A percentile compares a stretch with the other conserved stretches of the same genome.
phyloP scores from a whole-genome alignment of 1,140 invertebrate species.

The Laupala kohalensis region DNA sequence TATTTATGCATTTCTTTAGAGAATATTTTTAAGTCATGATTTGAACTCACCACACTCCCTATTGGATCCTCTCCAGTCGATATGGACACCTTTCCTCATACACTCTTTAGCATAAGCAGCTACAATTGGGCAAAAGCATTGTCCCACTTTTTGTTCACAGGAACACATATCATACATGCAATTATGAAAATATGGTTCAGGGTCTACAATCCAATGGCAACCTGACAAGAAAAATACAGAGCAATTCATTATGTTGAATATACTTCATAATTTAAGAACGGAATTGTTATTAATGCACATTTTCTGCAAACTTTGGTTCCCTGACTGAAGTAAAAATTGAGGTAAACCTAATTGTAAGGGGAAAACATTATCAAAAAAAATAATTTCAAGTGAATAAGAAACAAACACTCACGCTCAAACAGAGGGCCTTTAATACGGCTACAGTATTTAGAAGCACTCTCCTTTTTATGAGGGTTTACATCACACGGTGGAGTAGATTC shows the following conservation, averaged over 20 bases:
- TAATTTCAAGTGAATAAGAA: too few species aligned
- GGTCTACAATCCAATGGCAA: conserved; percentile 69
- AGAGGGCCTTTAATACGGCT: conserved; percentile 50
- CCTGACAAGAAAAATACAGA: conserved; percentile 27
- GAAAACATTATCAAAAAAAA: too few species aligned
- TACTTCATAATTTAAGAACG: too few species aligned
- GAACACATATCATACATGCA: conserved; percentile 80
- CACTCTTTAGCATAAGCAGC: conserved; percentile 70
- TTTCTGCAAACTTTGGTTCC: too few species aligned
- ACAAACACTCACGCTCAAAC: conserved; percentile 47
- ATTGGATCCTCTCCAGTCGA: conserved; percentile 64
- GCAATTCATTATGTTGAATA: not conserved
- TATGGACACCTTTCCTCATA: conserved; percentile 47
- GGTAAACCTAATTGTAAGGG: too few species aligned
- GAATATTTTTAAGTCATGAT: too few species aligned
- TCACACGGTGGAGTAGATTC: conserved; percentile 50
- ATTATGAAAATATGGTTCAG: conserved; percentile 59
- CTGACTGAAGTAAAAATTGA: too few species aligned
- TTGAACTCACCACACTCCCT: conserved; percentile 52
- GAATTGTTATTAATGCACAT: too few species aligned
- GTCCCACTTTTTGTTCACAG: conserved; percentile 42
- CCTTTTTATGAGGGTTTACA: conserved; percentile 51
- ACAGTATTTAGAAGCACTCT: conserved; percentile 52
- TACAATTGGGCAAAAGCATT: conserved; percentile 68
- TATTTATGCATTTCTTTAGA: too few species aligned